A percentile compares a stretch with the other conserved stretches of the same genome.
These are phyloP conservation scores for Tetrao urogallus DNA, from an alignment of 2,113 vertebrate genomes.

Conservation along the genomic window DNA sequence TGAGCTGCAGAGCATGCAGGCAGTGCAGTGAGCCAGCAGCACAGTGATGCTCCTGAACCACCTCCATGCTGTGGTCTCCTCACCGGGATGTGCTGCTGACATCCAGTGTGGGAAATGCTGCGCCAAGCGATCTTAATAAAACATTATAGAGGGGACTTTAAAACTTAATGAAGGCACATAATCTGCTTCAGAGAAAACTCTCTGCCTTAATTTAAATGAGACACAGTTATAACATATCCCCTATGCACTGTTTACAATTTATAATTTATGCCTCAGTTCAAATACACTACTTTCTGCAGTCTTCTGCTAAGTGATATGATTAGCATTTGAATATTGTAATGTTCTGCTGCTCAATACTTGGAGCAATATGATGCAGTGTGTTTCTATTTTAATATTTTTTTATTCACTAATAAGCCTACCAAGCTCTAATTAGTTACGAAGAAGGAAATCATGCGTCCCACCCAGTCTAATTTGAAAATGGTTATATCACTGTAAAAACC, in stretches of 20 bases:
- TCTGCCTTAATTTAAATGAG: conserved; percentile 90
- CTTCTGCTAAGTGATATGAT: conserved; percentile 92
- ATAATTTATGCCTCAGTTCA: conserved; percentile 94
- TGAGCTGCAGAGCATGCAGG: background rate
- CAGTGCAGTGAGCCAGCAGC: background rate
- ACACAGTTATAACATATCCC: conserved; percentile 84
- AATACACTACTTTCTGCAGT: conserved; percentile 89
- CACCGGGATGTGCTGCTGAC: conserved; percentile 41
- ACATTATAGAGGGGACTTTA: conserved; percentile 83
- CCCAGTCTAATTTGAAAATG: conserved; percentile 69
- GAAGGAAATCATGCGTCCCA: conserved; percentile 67
- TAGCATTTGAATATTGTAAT: conserved; percentile 82
- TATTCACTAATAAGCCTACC: conserved; percentile 69
- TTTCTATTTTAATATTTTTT: conserved; percentile 66
- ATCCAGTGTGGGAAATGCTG: conserved; percentile 65
- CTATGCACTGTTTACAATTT: conserved; percentile 91
- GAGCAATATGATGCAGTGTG: conserved; percentile 53
- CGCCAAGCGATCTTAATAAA: conserved; percentile 84
- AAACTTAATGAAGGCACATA: conserved; percentile 87
- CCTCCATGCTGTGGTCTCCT: background rate
- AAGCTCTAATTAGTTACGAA: conserved; percentile 69
- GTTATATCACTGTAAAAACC: conserved; percentile 63
- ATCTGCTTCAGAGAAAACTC: conserved; percentile 80
- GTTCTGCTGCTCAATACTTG: conserved; percentile 61
- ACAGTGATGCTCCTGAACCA: conserved; percentile 12